A percentile compares a stretch with the other conserved stretches of the same genome.
phyloP scores from a whole-genome alignment of 2,113 vertebrate genomes.

The Cettia cetti region DNA sequence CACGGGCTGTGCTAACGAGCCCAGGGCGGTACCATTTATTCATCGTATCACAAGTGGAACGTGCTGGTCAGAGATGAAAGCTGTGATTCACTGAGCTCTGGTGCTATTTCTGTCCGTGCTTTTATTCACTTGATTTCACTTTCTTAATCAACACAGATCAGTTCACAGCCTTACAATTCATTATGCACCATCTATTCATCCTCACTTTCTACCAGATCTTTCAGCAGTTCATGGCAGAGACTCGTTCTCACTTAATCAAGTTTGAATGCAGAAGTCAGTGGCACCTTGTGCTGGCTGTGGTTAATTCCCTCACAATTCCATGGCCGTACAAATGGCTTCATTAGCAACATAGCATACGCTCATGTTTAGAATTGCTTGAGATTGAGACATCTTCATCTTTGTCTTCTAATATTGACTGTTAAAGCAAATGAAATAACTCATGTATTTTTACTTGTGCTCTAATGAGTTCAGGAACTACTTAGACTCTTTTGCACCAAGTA shows the following conservation, averaged over 20 bases:
- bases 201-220: neutral
- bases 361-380: neutral
- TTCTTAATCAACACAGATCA: neutral
- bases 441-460: neutral
- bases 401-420: neutral
- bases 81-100: neutral
- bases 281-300: neutral
- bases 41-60: fast-evolving
- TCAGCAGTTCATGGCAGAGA: neutral
- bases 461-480: neutral
- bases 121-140: constrained; percentile 18
- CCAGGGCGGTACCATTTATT: neutral
- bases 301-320: neutral
- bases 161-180: neutral
- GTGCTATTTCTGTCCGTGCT: neutral
- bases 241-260: neutral
- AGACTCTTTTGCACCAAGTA: neutral
- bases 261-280: neutral
- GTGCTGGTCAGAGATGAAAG: neutral
- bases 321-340: neutral
- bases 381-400: neutral
- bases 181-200: neutral
- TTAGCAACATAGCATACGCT: neutral
- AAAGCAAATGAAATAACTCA: neutral
- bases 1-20: fast-evolving